Evolutionary conservation across 2,113 vertebrate genomes (phyloP).

Genomic region (Capreolus pygargus): DNA sequence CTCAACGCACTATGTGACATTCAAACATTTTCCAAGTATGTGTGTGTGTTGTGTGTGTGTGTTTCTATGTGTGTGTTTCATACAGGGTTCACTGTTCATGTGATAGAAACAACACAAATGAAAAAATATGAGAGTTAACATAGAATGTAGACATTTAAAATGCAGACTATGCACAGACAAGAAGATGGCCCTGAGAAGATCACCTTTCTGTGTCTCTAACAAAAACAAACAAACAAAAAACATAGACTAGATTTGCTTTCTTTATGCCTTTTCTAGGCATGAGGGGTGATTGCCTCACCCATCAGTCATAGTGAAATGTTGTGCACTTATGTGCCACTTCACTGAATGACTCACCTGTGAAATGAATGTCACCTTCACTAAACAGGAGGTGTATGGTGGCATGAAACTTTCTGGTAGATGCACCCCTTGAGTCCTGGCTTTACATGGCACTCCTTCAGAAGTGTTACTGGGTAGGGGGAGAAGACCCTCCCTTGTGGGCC

Average conservation of each 20-base stretch:
- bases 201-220: not conserved
- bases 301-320: not conserved
- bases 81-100: not conserved
- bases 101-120: not conserved
- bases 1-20: not conserved
- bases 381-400: not conserved
- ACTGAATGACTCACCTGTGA: not conserved
- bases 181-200: not conserved
- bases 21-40: not conserved
- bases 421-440: not conserved
- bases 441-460: not conserved
- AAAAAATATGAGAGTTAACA: not conserved
- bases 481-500: too few relatives aligned
- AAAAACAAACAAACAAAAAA: not conserved
- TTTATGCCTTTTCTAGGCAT: not conserved
- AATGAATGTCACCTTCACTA: not conserved
- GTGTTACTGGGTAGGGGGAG: too few relatives aligned
- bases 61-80: not conserved
- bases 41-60: not conserved
- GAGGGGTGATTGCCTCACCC: not conserved
- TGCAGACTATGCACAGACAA: not conserved
- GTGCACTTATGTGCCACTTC: not conserved
- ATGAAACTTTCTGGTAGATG: accelerated
- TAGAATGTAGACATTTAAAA: not conserved
- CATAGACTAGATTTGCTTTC: not conserved